Base-by-base conservation (phyloP, 1,140 invertebrate species). In the Cyrtorhinus lividipennis region DNA sequence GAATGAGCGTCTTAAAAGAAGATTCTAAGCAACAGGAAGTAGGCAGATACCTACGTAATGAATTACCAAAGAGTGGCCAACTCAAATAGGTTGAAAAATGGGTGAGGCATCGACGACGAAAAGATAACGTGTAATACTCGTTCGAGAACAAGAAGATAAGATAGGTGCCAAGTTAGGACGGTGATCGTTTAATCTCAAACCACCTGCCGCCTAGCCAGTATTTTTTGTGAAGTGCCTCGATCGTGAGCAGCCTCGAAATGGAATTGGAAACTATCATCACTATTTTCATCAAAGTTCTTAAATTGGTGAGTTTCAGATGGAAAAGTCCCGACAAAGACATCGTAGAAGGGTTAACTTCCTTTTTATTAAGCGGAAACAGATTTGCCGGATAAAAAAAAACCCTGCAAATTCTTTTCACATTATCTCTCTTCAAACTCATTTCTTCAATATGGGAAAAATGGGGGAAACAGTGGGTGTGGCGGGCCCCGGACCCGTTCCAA, bases 261-360 rank as follows among this genome's bases (percentile, higher is more conserved):
- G 85, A 83, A 63, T 76, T 87, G 62, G 81, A 85, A 69, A 87
- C 83, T 46, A 82, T 89, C 67, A 86, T 81, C 62, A 82, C 84
- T 30, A 83, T 89, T 63, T 79, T 85, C 68, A 79, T 90, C 66
- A 90, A 88, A 80, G 76, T 81, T 18, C 74, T 88, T 20, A 90
- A 90, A 76, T 74, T 88, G 79, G 87, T 88, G 76, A 84, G 83
- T 78, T 23, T 18, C n/a, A 68, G 13, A 12, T n/a, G n/a, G n/a
- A n/a, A n/a, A n/a, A n/a, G n/a, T n/a, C 10, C n/a, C n/a, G 38
- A 44, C n/a, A 44, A 44, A n/a, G 10, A 44, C 10, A 44, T 44
- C n/a, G n/a, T n/a, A n/a, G n/a, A n/a, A n/a, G n/a, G n/a, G n/a
- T n/a, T n/a, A n/a, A n/a, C n/a, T n/a, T n/a, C n/a, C n/a, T n/a